Percentiles rank a stretch among this genome's conserved stretches.
These are phyloP conservation scores for Dipodomys ordii DNA, from an alignment of 2,113 vertebrate genomes.

Conservation along the genomic window DNA sequence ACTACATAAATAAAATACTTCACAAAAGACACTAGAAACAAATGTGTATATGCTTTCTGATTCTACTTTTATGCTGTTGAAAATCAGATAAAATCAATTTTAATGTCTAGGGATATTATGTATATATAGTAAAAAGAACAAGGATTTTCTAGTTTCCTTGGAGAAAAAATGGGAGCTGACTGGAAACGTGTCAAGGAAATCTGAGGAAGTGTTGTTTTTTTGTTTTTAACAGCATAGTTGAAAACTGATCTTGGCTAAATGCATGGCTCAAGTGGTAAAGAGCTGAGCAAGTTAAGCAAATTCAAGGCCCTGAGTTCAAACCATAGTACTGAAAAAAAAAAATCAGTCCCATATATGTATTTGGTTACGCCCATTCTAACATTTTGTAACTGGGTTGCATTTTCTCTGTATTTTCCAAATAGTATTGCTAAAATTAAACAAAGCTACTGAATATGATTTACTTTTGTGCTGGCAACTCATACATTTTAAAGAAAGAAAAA, in stretches of 20 bases:
- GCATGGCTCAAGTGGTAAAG: too few relatives aligned
- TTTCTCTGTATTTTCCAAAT: constrained; percentile 8
- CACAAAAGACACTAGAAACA: neutral
- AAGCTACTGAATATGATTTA: neutral
- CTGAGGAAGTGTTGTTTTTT: neutral
- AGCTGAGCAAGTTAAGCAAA: too few relatives aligned
- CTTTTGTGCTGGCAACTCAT: neutral
- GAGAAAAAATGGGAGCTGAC: neutral
- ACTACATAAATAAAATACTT: neutral
- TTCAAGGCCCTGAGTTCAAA: too few relatives aligned
- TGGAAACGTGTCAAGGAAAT: neutral
- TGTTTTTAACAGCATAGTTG: neutral
- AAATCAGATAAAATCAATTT: neutral
- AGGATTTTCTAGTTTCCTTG: neutral
- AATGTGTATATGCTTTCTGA: neutral
- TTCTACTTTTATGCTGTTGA: neutral
- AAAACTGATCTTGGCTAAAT: neutral
- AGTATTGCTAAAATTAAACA: neutral
- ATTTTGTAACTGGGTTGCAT: neutral
- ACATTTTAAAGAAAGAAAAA: too few relatives aligned
- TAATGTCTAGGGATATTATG: neutral
- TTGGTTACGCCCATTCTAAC: neutral
- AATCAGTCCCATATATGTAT: neutral
- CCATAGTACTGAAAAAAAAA: too few relatives aligned
- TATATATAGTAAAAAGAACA: neutral